These are phyloP conservation scores for Aspidoscelis tigris DNA, from an alignment of 2,113 vertebrate species.

Conservation along the genomic window DNA sequence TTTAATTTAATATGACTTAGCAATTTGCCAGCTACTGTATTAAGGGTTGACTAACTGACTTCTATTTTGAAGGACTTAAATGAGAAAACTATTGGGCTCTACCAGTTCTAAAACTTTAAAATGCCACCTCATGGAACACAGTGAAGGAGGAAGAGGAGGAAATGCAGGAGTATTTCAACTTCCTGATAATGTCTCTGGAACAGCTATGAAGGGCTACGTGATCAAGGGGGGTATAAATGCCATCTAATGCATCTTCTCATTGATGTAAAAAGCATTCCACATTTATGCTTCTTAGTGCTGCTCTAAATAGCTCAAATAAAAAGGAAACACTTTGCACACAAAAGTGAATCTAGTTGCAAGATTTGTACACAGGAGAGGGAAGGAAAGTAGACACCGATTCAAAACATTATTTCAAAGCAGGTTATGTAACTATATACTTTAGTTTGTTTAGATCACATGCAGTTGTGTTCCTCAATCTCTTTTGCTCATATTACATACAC, in stretches of 20 bases:
- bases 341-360: conserved; percentile 51
- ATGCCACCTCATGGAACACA: conserved; percentile 33
- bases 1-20: conserved; percentile 48
- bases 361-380: conserved; percentile 46
- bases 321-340: neutral
- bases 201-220: too few relatives aligned
- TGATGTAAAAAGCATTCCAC: neutral
- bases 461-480: conserved; percentile 30
- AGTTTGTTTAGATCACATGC: conserved; percentile 53
- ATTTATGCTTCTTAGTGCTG: conserved; percentile 49
- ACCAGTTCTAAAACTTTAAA: conserved; percentile 31
- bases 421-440: conserved; percentile 5
- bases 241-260: conserved; percentile 32
- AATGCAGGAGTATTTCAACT: conserved; percentile 38
- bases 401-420: conserved; percentile 42
- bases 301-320: conserved; percentile 9
- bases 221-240: conserved; percentile 14
- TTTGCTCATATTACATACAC: conserved; percentile 50
- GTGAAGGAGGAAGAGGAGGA: conserved; percentile 36
- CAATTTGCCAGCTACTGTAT: conserved; percentile 57
- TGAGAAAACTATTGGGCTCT: conserved; percentile 34
- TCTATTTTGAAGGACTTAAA: conserved; percentile 10
- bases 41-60: conserved; percentile 31
- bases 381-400: conserved; percentile 37
- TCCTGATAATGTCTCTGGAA: conserved; percentile 8